These are phyloP conservation scores for Scrobipalpa atriplicella DNA, from an alignment of 2,888 invertebrate species.

Conservation along the genomic window DNA sequence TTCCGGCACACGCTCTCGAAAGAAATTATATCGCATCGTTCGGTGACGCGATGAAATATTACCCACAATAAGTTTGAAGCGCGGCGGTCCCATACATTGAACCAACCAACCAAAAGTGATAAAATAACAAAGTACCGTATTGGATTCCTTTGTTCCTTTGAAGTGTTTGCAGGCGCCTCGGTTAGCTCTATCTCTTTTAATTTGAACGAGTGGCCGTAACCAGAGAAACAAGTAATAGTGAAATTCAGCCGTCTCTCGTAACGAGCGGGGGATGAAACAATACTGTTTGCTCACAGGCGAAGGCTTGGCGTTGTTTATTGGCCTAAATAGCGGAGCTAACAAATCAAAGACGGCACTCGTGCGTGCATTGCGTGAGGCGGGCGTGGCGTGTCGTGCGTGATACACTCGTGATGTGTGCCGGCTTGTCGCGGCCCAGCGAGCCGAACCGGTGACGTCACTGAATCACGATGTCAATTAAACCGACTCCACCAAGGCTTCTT, in stretches of 20 bases:
- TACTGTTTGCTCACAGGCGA: conserved; percentile 20
- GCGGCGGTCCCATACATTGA: not conserved
- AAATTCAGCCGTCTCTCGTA: conserved; percentile 6
- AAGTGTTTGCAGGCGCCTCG: conserved; percentile 10
- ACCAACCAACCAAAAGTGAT: conserved; percentile 18
- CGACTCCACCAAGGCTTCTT: conserved; percentile 18
- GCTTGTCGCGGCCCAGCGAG: conserved; percentile 14
- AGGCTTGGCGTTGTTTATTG: conserved; percentile 30
- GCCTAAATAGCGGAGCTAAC: conserved; percentile 28
- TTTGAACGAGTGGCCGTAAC: conserved; percentile 13
- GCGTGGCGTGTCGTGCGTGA: not conserved
- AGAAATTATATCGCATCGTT: conserved; percentile 13
- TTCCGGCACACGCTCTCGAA: conserved; percentile 15
- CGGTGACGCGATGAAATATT: conserved; percentile 9
- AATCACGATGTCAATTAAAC: conserved; percentile 24
- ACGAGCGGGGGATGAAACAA: conserved; percentile 8
- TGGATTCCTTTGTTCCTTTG: conserved; percentile 20
- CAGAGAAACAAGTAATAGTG: not conserved
- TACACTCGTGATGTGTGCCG: conserved; percentile 7
- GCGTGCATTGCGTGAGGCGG: conserved; percentile 21
- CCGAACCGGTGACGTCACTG: conserved; percentile 18
- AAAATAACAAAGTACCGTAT: conserved; percentile 21
- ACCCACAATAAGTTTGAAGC: conserved; percentile 10
- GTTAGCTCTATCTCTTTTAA: not conserved
- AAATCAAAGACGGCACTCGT: conserved; percentile 28